Percentiles rank a stretch among this genome's conserved stretches.
Conservation (phyloP, 64 coral and sea anemone genomes). For the Montipora efflorescens region DNA sequence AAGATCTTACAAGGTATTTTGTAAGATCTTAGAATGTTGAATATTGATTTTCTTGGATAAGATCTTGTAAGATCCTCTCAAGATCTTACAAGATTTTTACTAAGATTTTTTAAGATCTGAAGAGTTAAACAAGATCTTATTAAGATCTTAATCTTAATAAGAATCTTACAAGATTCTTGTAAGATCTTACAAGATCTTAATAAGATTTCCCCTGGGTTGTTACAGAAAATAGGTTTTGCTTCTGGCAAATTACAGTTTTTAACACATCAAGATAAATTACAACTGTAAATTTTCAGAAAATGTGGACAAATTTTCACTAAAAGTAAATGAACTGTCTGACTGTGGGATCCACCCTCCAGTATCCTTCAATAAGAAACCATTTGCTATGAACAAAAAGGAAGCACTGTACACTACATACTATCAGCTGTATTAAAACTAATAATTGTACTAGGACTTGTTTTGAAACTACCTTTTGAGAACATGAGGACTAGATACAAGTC, state of each 20-base stretch:
- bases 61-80: too few species aligned
- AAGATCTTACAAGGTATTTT: too few species aligned
- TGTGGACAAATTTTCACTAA: not conserved
- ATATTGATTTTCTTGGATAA: too few species aligned
- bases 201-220: too few species aligned
- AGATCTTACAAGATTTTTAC: too few species aligned
- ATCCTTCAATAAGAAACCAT: constrained; percentile 28
- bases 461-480: constrained; percentile 26
- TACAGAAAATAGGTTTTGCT: constrained; percentile 10
- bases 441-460: not conserved
- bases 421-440: constrained; percentile 12
- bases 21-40: too few species aligned
- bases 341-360: constrained; percentile 13
- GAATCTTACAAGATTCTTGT: too few species aligned
- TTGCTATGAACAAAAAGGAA: constrained; percentile 12
- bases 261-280: constrained; percentile 26
- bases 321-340: constrained; percentile 7
- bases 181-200: too few species aligned
- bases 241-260: constrained; percentile 14
- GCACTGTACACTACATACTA: not conserved
- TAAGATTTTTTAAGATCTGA: too few species aligned
- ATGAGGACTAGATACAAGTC: constrained; percentile 14
- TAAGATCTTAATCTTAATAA: too few species aligned
- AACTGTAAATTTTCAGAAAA: constrained; percentile 28
- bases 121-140: too few species aligned